A percentile compares a stretch with the other conserved stretches of the same genome.
Conservation (phyloP, 2,113 vertebrate genomes). For the Anguilla japonica region DNA sequence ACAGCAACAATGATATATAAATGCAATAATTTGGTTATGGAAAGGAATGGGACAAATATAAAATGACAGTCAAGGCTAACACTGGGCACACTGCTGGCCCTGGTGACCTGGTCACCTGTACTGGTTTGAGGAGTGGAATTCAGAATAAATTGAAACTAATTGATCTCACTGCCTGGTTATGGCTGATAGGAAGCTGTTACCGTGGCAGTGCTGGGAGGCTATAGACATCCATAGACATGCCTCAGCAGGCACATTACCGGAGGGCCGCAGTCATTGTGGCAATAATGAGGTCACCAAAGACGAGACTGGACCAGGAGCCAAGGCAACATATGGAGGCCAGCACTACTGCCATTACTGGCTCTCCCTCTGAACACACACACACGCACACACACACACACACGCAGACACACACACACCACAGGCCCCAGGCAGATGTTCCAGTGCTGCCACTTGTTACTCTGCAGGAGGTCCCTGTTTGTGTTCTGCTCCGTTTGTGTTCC, state of each 20-base stretch:
- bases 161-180: not conserved
- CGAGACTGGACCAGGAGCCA: not conserved
- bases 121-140: not conserved
- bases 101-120: not conserved
- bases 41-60: too few species aligned
- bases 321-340: not conserved
- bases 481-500: not conserved
- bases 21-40: too few species aligned
- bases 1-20: too few species aligned
- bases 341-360: not conserved
- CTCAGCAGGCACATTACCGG: not conserved
- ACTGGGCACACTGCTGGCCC: too few species aligned
- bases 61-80: too few species aligned
- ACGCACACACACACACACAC: constrained; percentile 2
- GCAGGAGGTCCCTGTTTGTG: not conserved
- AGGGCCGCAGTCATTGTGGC: not conserved
- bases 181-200: not conserved
- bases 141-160: not conserved
- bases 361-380: not conserved
- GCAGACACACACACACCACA: not conserved
- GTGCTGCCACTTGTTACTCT: not conserved
- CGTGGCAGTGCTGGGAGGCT: not conserved
- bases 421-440: too few species aligned
- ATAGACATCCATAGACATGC: not conserved
- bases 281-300: not conserved